A percentile compares a stretch with the other conserved stretches of the same genome.
These are phyloP conservation scores for Littorina saxatilis DNA, from an alignment of 1,140 invertebrate genomes.

Conservation along the genomic window DNA sequence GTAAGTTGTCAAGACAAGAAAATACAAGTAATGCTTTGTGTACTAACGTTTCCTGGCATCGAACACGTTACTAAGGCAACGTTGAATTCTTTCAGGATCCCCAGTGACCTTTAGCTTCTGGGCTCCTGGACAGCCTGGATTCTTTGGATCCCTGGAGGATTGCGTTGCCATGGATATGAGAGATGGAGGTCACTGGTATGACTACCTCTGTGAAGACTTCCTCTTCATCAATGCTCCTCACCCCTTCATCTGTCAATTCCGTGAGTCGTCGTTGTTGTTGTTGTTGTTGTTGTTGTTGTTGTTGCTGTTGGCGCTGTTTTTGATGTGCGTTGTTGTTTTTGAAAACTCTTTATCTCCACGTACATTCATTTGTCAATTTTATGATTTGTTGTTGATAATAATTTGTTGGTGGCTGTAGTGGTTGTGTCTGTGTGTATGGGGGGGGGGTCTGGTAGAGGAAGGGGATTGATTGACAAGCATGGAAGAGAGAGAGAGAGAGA, in stretches of 20 bases:
- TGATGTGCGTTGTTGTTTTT: too few relatives aligned
- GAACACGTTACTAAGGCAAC: too few relatives aligned
- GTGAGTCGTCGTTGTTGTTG: slow-evolving; percentile 21
- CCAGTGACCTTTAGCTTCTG: slow-evolving; percentile 10
- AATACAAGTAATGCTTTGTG: too few relatives aligned
- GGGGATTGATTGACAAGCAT: too few relatives aligned
- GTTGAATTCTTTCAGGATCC: slow-evolving; percentile 2
- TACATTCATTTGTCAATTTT: slow-evolving; percentile 24
- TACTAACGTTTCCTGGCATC: too few relatives aligned
- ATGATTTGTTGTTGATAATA: slow-evolving; percentile 3
- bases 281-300: too few relatives aligned
- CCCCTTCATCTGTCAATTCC: slow-evolving; percentile 27
- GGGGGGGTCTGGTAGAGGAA: too few relatives aligned
- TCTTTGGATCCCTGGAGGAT: not conserved
- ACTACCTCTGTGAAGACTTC: slow-evolving; percentile 23
- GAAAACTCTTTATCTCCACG: too few relatives aligned
- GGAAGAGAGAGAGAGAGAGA: too few relatives aligned
- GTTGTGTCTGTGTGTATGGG: too few relatives aligned
- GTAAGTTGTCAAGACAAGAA: too few relatives aligned
- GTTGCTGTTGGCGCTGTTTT: too few relatives aligned
- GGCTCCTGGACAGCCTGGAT: not conserved
- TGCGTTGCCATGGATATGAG: slow-evolving; percentile 25
- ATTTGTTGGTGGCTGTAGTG: not conserved
- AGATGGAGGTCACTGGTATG: slow-evolving; percentile 22
- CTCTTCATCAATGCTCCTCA: slow-evolving; percentile 7